Conservation (phyloP, 2,888 invertebrate genomes). For the Habrosyne pyritoides region DNA sequence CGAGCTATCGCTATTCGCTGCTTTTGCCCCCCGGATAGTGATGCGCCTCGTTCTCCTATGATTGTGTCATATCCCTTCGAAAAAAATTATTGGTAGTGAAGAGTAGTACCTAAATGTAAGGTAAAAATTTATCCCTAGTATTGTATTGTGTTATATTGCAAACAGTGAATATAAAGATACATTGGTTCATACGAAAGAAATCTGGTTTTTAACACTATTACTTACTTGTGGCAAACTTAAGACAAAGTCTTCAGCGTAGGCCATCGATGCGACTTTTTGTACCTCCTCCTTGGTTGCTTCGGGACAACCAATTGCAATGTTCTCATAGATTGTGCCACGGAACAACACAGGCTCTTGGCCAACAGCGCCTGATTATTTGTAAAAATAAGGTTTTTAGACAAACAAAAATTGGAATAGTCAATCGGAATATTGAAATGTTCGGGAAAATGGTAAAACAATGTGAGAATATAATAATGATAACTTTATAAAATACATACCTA, state of each 20-base stretch:
- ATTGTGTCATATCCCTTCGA: constrained; percentile 89
- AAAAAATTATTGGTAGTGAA: constrained; percentile 14
- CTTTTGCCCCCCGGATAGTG: constrained; percentile 92
- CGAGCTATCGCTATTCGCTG: constrained; percentile 93
- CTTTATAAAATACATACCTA: constrained; percentile 84
- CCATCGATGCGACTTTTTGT: constrained; percentile 87
- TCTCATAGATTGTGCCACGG: constrained; percentile 89
- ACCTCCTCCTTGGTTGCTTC: constrained; percentile 87
- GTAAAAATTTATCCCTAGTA: too few relatives aligned
- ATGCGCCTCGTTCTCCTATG: constrained; percentile 91
- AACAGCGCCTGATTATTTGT: constrained; percentile 85
- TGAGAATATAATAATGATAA: too few relatives aligned
- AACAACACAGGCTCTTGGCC: constrained; percentile 95
- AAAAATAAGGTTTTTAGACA: too few relatives aligned
- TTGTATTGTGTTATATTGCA: too few relatives aligned
- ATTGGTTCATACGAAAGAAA: too few relatives aligned
- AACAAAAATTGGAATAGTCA: too few relatives aligned
- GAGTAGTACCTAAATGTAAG: too few relatives aligned
- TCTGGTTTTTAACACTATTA: constrained; percentile 19
- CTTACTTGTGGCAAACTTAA: constrained; percentile 86
- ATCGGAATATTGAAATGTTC: too few relatives aligned
- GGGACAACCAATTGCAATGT: constrained; percentile 88
- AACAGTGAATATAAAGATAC: too few relatives aligned
- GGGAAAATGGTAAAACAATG: too few relatives aligned
- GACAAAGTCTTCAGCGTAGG: constrained; percentile 91